These are phyloP conservation scores for Actias luna DNA, from an alignment of 2,888 invertebrate genomes.

Conservation along the genomic window DNA sequence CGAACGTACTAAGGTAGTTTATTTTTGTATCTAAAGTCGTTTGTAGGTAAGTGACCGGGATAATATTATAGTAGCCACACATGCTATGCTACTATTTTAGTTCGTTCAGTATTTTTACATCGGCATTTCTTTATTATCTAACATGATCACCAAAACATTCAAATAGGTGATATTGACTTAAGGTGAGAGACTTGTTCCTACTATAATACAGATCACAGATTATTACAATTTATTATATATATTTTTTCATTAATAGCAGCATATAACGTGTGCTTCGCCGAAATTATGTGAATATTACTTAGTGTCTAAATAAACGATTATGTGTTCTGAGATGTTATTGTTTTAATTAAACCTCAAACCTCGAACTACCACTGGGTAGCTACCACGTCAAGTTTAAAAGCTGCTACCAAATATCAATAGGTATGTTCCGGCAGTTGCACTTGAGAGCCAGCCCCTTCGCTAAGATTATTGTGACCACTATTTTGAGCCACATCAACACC, in stretches of 20 bases:
- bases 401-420: no score
- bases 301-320: slow-evolving; percentile 77
- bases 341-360: slow-evolving; percentile 19
- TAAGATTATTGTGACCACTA: no score
- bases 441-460: no score
- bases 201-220: slow-evolving; percentile 29
- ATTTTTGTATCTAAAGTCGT: no score
- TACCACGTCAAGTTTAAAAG: no score
- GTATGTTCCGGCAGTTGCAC: no score
- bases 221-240: slow-evolving; percentile 23
- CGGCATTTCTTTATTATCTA: neutral
- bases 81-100: neutral
- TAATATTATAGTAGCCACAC: neutral
- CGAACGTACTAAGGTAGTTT: no score
- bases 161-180: slow-evolving; percentile 16
- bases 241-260: slow-evolving; percentile 24
- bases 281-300: slow-evolving; percentile 67
- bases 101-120: neutral
- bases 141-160: neutral
- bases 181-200: slow-evolving; percentile 38
- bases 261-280: slow-evolving; percentile 35
- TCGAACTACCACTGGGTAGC: neutral
- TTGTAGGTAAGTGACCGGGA: neutral
- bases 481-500: no score
- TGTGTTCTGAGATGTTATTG: slow-evolving; percentile 59